phyloP scores from a whole-genome alignment of 1,140 invertebrate genomes.

The Anadara kagoshimensis region DNA sequence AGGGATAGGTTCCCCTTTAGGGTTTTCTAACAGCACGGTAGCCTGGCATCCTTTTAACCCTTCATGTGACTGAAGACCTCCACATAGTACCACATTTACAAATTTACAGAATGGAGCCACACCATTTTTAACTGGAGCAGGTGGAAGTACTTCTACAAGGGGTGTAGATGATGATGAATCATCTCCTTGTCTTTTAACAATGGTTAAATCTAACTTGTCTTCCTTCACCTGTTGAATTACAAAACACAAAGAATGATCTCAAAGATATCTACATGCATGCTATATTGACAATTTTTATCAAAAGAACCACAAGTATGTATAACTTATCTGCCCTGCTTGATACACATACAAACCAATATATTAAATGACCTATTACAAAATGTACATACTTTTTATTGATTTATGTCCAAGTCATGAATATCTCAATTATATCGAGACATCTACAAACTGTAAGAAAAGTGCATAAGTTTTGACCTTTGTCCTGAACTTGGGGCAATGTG shows the following conservation, averaged over 20 bases:
- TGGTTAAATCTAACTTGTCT: constrained; percentile 48
- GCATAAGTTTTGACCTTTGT: too few relatives aligned
- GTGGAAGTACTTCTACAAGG: constrained; percentile 28
- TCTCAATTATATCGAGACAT: too few relatives aligned
- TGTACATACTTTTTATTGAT: too few relatives aligned
- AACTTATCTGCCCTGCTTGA: too few relatives aligned
- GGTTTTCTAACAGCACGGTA: constrained; percentile 84
- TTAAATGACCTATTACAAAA: too few relatives aligned
- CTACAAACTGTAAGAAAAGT: too few relatives aligned
- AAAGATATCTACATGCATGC: too few relatives aligned
- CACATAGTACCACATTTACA: constrained; percentile 83
- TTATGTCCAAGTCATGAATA: too few relatives aligned
- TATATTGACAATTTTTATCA: too few relatives aligned
- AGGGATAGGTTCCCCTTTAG: constrained; percentile 71
- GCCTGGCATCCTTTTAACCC: constrained; percentile 78
- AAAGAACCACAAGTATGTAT: too few relatives aligned
- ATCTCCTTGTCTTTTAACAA: constrained; percentile 40
- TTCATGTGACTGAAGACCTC: constrained; percentile 78
- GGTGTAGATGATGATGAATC: constrained; percentile 2
- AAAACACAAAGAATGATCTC: neutral
- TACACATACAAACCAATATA: too few relatives aligned
- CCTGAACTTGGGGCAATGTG: too few relatives aligned
- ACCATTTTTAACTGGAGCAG: constrained; percentile 54
- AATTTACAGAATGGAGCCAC: constrained; percentile 77
- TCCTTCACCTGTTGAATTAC: constrained; percentile 37